Percentiles rank a stretch among this genome's conserved stretches.
Conservation (phyloP, 2,888 invertebrate genomes). For the Cosmorhoe ocellata region DNA sequence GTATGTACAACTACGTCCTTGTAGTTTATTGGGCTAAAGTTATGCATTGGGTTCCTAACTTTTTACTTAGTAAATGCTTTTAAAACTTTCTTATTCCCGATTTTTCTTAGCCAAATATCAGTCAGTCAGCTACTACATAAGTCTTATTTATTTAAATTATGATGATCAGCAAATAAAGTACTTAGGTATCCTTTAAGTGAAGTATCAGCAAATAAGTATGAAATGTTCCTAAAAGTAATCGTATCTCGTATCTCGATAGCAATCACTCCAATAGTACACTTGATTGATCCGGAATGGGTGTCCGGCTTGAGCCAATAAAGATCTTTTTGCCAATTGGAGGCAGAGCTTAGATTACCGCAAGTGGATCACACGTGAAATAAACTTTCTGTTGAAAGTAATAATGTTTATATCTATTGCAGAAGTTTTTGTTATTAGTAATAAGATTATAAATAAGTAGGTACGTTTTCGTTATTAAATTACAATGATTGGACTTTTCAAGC, state of each 20-base stretch:
- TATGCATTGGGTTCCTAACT: slow-evolving; percentile 22
- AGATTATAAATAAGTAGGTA: too few relatives aligned
- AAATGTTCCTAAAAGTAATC: slow-evolving; percentile 27
- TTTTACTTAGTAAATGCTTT: slow-evolving; percentile 18
- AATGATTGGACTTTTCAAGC: too few relatives aligned
- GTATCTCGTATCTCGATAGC: slow-evolving; percentile 47
- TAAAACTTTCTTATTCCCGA: slow-evolving; percentile 1
- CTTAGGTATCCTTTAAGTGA: too few relatives aligned
- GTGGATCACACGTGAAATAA: slow-evolving; percentile 48
- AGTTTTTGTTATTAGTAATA: too few relatives aligned
- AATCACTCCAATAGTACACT: slow-evolving; percentile 57
- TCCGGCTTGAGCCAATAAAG: slow-evolving; percentile 68
- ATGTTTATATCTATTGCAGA: too few relatives aligned
- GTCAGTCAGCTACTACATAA: too few relatives aligned
- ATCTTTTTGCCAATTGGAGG: slow-evolving; percentile 68
- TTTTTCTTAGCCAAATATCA: slow-evolving; percentile 7
- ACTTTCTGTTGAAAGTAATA: too few relatives aligned
- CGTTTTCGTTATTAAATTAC: too few relatives aligned
- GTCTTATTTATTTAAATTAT: too few relatives aligned
- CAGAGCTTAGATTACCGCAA: slow-evolving; percentile 54
- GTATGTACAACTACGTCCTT: slow-evolving; percentile 20
- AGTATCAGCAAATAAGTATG: too few relatives aligned
- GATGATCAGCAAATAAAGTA: too few relatives aligned
- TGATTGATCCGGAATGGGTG: slow-evolving; percentile 64
- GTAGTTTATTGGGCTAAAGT: slow-evolving; percentile 24